Evolutionary conservation across 2,888 invertebrate species (phyloP).

Genomic region (Acrocyrtus sp.): DNA sequence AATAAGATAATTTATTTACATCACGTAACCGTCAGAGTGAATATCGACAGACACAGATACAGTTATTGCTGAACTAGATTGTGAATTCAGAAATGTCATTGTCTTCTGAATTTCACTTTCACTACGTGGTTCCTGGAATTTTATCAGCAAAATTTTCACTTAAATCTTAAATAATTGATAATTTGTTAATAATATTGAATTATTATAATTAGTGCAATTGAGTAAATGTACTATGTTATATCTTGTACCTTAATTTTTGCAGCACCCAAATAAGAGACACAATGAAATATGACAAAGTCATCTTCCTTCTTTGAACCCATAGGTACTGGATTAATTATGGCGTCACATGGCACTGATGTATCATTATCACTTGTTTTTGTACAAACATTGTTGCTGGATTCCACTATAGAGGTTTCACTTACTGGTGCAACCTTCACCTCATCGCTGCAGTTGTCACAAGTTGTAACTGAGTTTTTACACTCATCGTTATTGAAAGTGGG

Average conservation of each 20-base stretch:
- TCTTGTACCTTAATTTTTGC: slow-evolving; percentile 75
- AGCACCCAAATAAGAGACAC: slow-evolving; percentile 92
- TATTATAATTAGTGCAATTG: neutral
- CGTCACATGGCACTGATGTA: too few species aligned
- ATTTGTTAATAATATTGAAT: slow-evolving; percentile 14
- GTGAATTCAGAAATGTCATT: slow-evolving; percentile 90
- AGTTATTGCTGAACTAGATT: slow-evolving; percentile 82
- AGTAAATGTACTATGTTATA: neutral
- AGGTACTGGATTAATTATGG: too few species aligned
- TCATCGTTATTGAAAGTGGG: too few species aligned
- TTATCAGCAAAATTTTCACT: too few species aligned
- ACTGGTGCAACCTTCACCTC: too few species aligned
- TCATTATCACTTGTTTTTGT: too few species aligned
- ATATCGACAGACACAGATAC: slow-evolving; percentile 93
- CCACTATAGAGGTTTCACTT: too few species aligned
- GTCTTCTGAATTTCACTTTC: slow-evolving; percentile 92
- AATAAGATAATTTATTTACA: slow-evolving; percentile 73
- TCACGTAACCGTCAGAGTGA: slow-evolving; percentile 90
- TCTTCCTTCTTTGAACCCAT: slow-evolving; percentile 73
- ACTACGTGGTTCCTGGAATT: slow-evolving; percentile 80
- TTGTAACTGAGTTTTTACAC: too few species aligned
- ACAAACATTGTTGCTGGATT: too few species aligned
- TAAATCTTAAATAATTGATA: too few species aligned
- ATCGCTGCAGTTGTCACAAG: too few species aligned
- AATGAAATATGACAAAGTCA: slow-evolving; percentile 91